Conservation (phyloP, 2,888 invertebrate genomes). For the Heliconius erato region DNA sequence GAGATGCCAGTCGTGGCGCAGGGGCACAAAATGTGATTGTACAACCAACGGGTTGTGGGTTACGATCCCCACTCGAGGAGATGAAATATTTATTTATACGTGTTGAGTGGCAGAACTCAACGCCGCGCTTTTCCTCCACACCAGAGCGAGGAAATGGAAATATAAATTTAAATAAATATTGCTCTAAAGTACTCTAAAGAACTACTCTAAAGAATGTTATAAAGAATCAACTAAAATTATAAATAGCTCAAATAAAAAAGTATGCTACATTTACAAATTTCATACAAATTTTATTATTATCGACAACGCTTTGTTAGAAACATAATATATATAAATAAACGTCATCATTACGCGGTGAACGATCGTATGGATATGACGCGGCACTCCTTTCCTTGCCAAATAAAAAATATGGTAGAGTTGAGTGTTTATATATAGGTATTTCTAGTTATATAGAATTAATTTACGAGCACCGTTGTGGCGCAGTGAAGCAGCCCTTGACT, state of each 20-base stretch:
- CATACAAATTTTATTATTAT: neutral
- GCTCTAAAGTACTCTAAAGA: too few relatives aligned
- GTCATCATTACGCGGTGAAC: neutral
- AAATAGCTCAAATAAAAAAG: neutral
- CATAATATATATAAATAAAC: neutral
- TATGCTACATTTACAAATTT: neutral
- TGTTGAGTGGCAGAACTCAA: too few relatives aligned
- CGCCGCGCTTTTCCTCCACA: too few relatives aligned
- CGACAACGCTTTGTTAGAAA: neutral
- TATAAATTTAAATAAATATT: too few relatives aligned
- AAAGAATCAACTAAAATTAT: neutral
- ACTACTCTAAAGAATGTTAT: neutral
- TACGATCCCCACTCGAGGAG: too few relatives aligned
- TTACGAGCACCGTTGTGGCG: too few relatives aligned
- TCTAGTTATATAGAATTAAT: neutral
- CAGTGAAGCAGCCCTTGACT: too few relatives aligned
- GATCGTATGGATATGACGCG: conserved; percentile 5
- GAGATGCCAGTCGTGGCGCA: too few relatives aligned
- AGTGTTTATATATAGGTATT: neutral
- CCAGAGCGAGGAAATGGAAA: too few relatives aligned
- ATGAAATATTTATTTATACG: too few relatives aligned
- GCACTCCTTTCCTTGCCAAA: neutral
- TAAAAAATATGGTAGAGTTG: neutral
- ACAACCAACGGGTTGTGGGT: too few relatives aligned
- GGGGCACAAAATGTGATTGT: too few relatives aligned